A percentile compares a stretch with the other conserved stretches of the same genome.
phyloP scores from a whole-genome alignment of 2,888 invertebrate species.

The Drosophila robusta region DNA sequence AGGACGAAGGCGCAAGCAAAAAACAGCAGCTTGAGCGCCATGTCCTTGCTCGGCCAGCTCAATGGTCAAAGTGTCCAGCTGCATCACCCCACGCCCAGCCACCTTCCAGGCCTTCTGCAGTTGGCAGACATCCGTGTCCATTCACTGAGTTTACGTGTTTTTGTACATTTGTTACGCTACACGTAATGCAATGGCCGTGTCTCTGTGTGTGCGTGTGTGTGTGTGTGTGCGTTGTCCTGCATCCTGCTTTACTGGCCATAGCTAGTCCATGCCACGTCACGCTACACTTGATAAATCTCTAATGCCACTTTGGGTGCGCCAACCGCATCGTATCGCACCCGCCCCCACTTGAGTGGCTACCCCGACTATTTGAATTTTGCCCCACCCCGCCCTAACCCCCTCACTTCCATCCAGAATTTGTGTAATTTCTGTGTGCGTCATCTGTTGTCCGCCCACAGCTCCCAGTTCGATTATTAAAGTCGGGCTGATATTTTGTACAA shows the following conservation, averaged over 20 bases:
- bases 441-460: constrained; percentile 9
- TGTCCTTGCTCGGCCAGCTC: constrained; percentile 29
- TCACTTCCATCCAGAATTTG: constrained; percentile 56
- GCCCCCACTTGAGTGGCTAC: constrained; percentile 46
- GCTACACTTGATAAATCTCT: constrained; percentile 83
- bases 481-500: constrained; percentile 55
- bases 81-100: constrained; percentile 5
- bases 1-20: constrained; percentile 51
- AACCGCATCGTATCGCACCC: constrained; percentile 55
- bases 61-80: constrained; percentile 55
- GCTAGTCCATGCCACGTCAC: constrained; percentile 76
- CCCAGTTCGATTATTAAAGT: constrained; percentile 73
- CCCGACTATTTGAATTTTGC: constrained; percentile 24
- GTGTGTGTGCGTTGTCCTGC: constrained; percentile 29
- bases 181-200: constrained; percentile 72
- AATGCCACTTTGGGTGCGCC: constrained; percentile 82
- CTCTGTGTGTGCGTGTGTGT: constrained; percentile 15
- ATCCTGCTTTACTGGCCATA: constrained; percentile 28
- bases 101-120: constrained; percentile 47
- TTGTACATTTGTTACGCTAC: constrained; percentile 79
- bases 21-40: constrained; percentile 59
- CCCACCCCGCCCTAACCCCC: constrained; percentile 2
- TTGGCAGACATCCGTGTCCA: constrained; percentile 57
- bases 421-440: constrained; percentile 66
- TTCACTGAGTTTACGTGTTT: constrained; percentile 70